Evolutionary conservation across 1,140 invertebrate species (phyloP).

Genomic region (Drosophila saltans): DNA sequence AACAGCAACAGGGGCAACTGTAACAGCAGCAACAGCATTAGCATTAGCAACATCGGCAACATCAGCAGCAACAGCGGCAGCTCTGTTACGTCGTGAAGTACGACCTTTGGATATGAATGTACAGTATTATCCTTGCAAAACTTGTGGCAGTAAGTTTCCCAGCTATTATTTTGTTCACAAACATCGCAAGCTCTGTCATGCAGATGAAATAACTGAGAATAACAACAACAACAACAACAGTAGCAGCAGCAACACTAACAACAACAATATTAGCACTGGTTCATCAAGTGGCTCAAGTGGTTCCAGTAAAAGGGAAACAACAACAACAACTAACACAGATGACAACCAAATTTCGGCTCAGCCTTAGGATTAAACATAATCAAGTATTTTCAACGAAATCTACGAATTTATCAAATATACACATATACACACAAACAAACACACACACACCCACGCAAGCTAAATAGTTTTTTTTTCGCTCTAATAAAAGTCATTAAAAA

Average conservation of each 20-base stretch:
- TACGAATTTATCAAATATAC: constrained; percentile 44
- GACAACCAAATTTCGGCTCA: constrained; percentile 8
- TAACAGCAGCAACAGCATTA: constrained; percentile 26
- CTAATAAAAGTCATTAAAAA: constrained; percentile 27
- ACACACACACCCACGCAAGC: constrained; percentile 24
- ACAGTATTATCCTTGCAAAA: constrained; percentile 96
- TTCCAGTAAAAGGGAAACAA: constrained; percentile 33
- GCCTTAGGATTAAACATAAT: constrained; percentile 29
- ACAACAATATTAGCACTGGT: constrained; percentile 24
- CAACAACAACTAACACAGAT: constrained; percentile 9
- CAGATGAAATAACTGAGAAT: constrained; percentile 84
- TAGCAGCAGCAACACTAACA: constrained; percentile 31
- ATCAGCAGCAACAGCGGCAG: not conserved
- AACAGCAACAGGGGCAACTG: not conserved
- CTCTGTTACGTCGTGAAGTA: constrained; percentile 84
- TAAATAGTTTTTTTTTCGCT: constrained; percentile 50
- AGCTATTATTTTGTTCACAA: constrained; percentile 97
- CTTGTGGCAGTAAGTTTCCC: constrained; percentile 95
- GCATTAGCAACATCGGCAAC: constrained; percentile 1
- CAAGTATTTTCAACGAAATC: constrained; percentile 37
- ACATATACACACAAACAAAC: constrained; percentile 12
- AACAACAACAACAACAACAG: constrained; percentile 21
- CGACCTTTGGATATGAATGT: constrained; percentile 90
- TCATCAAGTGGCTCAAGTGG: constrained; percentile 26
- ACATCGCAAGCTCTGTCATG: constrained; percentile 93